These are phyloP conservation scores for Palythoa heliodiscus DNA, from an alignment of 92 coral and sea anemone species.

Conservation along the genomic window DNA sequence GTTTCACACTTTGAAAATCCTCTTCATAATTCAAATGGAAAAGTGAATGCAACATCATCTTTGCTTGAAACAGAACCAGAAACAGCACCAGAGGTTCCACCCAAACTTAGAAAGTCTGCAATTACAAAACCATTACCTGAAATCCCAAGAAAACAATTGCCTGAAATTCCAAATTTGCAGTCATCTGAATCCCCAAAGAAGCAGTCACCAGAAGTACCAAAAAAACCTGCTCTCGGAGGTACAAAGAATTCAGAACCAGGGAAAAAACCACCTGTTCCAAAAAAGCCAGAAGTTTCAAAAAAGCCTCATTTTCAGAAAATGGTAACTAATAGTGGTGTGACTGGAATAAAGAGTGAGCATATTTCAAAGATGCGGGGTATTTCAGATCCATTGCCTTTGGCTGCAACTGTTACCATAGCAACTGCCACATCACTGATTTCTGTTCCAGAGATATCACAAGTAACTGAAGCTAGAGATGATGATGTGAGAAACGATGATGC, in stretches of 20 bases:
- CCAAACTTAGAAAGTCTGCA: slow-evolving; percentile 4
- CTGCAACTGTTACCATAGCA: slow-evolving; percentile 36
- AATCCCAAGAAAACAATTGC: slow-evolving; percentile 9
- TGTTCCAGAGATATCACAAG: slow-evolving; percentile 8
- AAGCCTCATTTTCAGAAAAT: background rate
- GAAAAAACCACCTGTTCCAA: slow-evolving; percentile 1
- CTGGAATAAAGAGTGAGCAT: background rate
- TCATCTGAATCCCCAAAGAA: background rate
- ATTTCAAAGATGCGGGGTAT: slow-evolving; percentile 31
- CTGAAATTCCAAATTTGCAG: slow-evolving; percentile 10
- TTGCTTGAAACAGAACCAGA: background rate
- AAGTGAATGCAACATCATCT: background rate
- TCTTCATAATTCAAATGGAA: slow-evolving; percentile 62
- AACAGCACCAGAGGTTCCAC: slow-evolving; percentile 2
- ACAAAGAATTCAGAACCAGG: background rate
- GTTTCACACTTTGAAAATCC: slow-evolving; percentile 60
- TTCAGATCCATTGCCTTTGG: slow-evolving; percentile 64
- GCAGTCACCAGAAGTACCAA: background rate
- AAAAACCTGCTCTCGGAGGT: background rate
- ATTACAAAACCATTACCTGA: slow-evolving; percentile 23
- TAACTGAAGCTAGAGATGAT: background rate
- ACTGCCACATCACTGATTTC: background rate
- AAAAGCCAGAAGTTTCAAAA: slow-evolving; percentile 13
- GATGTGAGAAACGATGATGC: background rate
- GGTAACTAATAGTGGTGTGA: background rate